These are phyloP conservation scores for Enteromius fasciolatus DNA, from an alignment of 2,797 vertebrate genomes.

Conservation along the genomic window DNA sequence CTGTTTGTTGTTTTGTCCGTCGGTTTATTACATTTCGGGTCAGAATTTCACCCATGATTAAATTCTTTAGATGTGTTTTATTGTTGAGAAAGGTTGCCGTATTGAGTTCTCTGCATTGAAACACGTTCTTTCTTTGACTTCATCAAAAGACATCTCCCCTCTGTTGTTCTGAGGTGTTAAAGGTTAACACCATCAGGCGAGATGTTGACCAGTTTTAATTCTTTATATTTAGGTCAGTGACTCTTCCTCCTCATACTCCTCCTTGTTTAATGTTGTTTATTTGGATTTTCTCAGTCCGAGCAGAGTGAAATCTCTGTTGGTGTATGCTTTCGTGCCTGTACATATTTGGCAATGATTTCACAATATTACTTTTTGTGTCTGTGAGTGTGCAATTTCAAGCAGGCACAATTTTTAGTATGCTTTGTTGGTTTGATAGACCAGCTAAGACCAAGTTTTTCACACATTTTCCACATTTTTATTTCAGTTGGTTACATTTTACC, in stretches of 20 bases:
- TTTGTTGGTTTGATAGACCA: not conserved
- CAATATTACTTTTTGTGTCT: not conserved
- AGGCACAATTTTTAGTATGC: not conserved
- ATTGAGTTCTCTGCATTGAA: conserved; percentile 22
- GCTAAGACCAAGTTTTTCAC: not conserved
- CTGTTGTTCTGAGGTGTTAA: conserved; percentile 10
- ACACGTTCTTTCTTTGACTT: conserved; percentile 4
- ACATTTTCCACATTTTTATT: not conserved
- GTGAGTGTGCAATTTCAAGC: not conserved
- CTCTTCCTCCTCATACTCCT: not conserved
- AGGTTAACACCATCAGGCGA: conserved; percentile 26
- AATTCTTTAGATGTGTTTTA: conserved; percentile 18
- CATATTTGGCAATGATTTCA: not conserved
- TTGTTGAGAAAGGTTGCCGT: conserved; percentile 25
- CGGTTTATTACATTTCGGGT: conserved; percentile 5
- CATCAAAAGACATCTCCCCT: not conserved
- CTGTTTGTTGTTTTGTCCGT: not conserved
- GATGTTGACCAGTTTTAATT: not conserved
- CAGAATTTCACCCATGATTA: conserved; percentile 8
- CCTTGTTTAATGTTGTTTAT: conserved; percentile 21
- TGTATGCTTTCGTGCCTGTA: not conserved
- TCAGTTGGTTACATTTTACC: not conserved
- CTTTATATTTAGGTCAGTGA: conserved; percentile 28
- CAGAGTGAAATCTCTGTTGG: conserved; percentile 2
- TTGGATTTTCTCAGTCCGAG: conserved; percentile 9